Evolutionary conservation across 2,797 vertebrate genomes (phyloP), one percentile per base, ranked within the genome.

Genomic region (Toxotes lorentzi): DNA sequence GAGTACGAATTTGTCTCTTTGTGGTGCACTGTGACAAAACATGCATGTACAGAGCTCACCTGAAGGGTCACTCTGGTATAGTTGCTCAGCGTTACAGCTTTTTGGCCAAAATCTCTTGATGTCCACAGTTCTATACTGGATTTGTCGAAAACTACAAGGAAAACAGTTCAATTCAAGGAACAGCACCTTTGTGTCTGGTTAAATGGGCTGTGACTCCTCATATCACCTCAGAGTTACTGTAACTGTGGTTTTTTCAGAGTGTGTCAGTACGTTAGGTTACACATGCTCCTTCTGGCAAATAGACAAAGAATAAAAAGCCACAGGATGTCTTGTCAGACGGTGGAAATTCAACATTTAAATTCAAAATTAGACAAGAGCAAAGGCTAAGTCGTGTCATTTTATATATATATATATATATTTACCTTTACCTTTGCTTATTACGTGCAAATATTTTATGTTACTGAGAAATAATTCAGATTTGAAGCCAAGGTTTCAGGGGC

Each of bases 1-100:
- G 56, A 63, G 45, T 19, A 35, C 17, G 23, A 70, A 64, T 62
- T 35, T 47, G n/a, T 74, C 9, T 74, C 60, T 53, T 69, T 12
- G 13, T 34, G 47, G 35, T n/a, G 7, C 47, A 51, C 24, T 57
- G 10, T 40, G 35, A 71, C 57, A 79, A n/a, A 40, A 85, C 38
- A 51, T 14, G 54, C 40, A 71, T 58, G 47, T 48, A 48, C 16
- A 63, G 19, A 71, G 32, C 19, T 56, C 56, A 53, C 13, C 16
- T 2, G 13, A 24, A 40, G 50, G 47, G 54, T 62, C 38, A 61
- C 10, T 23, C 53, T 0, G 50, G 4, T 63, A 4, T 10, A 54
- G 27, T 23, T 27, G 5, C 32, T 50, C 41, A 41, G 9, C 24
- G 21, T 41, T 16, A 32, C 27, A 30, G 41, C 13, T 3, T 35